Evolutionary conservation across 1,140 invertebrate species (phyloP).

Genomic region (Rhynchophorus ferrugineus): DNA sequence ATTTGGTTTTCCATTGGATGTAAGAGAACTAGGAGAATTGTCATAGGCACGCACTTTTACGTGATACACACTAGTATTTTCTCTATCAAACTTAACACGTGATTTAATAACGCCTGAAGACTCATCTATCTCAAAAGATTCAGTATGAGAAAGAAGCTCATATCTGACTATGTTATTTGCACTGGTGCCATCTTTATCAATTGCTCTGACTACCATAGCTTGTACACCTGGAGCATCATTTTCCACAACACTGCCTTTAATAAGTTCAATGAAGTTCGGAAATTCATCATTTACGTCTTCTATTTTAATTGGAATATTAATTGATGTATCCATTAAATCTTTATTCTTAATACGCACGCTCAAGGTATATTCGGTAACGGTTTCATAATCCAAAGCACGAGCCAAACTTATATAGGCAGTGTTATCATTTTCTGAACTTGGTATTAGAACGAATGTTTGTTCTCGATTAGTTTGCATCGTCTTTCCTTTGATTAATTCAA

Average conservation of each 20-base stretch:
- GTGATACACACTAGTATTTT: constrained; percentile 69
- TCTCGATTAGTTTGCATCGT: constrained; percentile 78
- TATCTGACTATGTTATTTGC: constrained; percentile 76
- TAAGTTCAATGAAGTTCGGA: constrained; percentile 70
- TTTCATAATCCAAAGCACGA: constrained; percentile 73
- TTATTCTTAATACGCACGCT: constrained; percentile 79
- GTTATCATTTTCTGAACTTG: constrained; percentile 46
- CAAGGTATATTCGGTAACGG: constrained; percentile 70
- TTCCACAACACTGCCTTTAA: constrained; percentile 71
- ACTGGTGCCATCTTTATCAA: constrained; percentile 77
- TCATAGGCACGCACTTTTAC: constrained; percentile 79
- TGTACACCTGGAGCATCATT: constrained; percentile 68
- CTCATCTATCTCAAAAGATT: constrained; percentile 69
- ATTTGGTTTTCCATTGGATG: constrained; percentile 60
- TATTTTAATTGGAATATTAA: constrained; percentile 45
- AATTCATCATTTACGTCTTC: constrained; percentile 82
- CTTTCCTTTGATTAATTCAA: constrained; percentile 69
- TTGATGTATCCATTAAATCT: constrained; percentile 68
- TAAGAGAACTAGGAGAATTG: constrained; percentile 74
- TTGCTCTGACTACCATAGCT: constrained; percentile 66
- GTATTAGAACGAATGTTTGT: constrained; percentile 67
- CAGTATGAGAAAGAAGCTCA: constrained; percentile 58
- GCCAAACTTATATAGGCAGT: constrained; percentile 65
- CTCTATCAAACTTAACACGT: constrained; percentile 67
- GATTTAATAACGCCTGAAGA: constrained; percentile 81